phyloP scores from a whole-genome alignment of 2,113 vertebrate genomes.

The Morone chrysops region DNA sequence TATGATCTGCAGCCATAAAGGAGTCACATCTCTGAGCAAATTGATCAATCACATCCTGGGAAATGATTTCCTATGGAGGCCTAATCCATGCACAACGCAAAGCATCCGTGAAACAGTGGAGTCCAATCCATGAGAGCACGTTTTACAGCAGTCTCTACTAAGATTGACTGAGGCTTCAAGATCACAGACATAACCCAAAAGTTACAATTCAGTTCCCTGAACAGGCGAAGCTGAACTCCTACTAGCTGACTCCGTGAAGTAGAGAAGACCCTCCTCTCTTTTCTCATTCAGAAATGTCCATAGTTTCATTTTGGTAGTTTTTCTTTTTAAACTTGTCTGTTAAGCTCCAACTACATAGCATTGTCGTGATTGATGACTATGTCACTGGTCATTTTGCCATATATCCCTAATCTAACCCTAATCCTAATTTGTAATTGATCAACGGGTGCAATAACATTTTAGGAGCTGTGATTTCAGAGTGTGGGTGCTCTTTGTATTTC shows the following conservation, averaged over 20 bases:
- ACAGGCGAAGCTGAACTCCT: background rate
- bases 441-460: no score
- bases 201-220: background rate
- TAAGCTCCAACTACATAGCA: no score
- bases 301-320: no score
- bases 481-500: no score
- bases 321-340: no score
- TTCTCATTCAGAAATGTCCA: no score
- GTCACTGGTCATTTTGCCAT: no score
- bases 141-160: background rate
- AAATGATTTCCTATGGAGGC: constrained; percentile 24
- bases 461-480: no score
- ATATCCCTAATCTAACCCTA: no score
- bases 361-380: no score
- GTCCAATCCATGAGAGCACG: background rate
- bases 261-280: no score
- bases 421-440: no score
- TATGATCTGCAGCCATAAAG: constrained; percentile 28
- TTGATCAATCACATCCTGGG: constrained; percentile 17
- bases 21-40: constrained; percentile 34
- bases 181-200: background rate
- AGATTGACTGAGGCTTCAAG: background rate
- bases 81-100: background rate
- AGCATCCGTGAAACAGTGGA: background rate
- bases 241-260: background rate